Evolutionary conservation across 2,797 vertebrate species (phyloP).

Genomic region (Siniperca undulata): DNA sequence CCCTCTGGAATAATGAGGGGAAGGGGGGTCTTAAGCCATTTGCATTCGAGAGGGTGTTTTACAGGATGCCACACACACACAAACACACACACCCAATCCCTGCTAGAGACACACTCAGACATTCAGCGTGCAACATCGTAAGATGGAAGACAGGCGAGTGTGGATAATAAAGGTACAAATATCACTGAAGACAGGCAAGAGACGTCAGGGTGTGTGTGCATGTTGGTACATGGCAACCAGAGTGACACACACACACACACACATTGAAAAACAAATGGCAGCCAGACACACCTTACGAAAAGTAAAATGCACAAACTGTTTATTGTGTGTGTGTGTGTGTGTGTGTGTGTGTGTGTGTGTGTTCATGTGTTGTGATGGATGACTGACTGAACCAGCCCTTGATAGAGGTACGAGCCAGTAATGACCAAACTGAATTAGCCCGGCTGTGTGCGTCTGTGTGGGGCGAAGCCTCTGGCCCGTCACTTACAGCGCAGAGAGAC

Average conservation of each 20-base stretch:
- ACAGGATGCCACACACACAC: constrained; percentile 7
- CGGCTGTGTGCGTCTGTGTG: constrained; percentile 45
- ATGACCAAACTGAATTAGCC: constrained; percentile 80
- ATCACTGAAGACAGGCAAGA: background rate
- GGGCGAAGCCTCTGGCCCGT: constrained; percentile 55
- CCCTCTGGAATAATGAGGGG: constrained; percentile 4
- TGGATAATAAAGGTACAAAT: constrained; percentile 32
- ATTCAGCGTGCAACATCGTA: constrained; percentile 30
- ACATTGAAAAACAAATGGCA: background rate
- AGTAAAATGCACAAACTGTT: constrained; percentile 28
- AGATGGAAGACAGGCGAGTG: constrained; percentile 35
- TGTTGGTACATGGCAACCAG: background rate
- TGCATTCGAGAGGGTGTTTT: constrained; percentile 36
- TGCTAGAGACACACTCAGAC: constrained; percentile 31
- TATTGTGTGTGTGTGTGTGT: constrained; percentile 25
- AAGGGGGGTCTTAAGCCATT: constrained; percentile 6
- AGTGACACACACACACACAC: background rate
- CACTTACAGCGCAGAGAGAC: constrained; percentile 63
- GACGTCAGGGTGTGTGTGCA: background rate
- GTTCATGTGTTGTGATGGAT: constrained; percentile 58
- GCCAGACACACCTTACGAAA: background rate
- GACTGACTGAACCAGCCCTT: constrained; percentile 60
- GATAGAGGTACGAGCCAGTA: constrained; percentile 72
- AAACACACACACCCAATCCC: background rate
- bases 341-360: constrained; percentile 23